Percentiles rank a stretch among this genome's conserved stretches.
Evolutionary conservation across 2,888 invertebrate genomes (phyloP).

Genomic region (Carterocephalus palaemon): DNA sequence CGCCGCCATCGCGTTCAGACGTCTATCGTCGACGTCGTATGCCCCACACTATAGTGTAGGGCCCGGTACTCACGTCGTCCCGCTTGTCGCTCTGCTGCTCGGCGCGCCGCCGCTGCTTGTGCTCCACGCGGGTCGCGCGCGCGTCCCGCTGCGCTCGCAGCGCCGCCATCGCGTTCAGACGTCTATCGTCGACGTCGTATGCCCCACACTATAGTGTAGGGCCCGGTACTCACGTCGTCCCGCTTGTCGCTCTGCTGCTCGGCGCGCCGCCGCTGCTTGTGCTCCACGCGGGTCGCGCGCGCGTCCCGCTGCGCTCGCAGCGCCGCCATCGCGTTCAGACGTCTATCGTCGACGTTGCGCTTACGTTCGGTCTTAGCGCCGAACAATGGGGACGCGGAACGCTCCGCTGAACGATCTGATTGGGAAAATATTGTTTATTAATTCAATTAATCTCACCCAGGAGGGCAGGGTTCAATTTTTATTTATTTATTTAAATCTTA

Average conservation of each 20-base stretch:
- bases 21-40: too few species aligned
- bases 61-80: constrained; percentile 59
- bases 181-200: constrained; percentile 93
- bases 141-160: too few species aligned
- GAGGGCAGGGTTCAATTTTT: too few species aligned
- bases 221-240: constrained; percentile 59
- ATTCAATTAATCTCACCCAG: too few species aligned
- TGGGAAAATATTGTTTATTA: background rate
- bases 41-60: too few species aligned
- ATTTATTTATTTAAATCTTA: too few species aligned
- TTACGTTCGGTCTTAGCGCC: constrained; percentile 82
- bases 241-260: constrained; percentile 79
- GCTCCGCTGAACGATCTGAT: constrained; percentile 46
- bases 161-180: constrained; percentile 97
- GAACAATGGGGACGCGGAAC: constrained; percentile 72
- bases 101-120: constrained; percentile 67
- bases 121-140: constrained; percentile 86
- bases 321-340: constrained; percentile 95
- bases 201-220: too few species aligned
- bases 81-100: constrained; percentile 79
- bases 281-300: constrained; percentile 86
- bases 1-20: too few species aligned
- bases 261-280: constrained; percentile 67
- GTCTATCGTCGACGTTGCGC: constrained; percentile 94
- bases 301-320: constrained; percentile 95